These are phyloP conservation scores for Lithobates pipiens DNA, from an alignment of 2,797 vertebrate genomes.

Conservation along the genomic window DNA sequence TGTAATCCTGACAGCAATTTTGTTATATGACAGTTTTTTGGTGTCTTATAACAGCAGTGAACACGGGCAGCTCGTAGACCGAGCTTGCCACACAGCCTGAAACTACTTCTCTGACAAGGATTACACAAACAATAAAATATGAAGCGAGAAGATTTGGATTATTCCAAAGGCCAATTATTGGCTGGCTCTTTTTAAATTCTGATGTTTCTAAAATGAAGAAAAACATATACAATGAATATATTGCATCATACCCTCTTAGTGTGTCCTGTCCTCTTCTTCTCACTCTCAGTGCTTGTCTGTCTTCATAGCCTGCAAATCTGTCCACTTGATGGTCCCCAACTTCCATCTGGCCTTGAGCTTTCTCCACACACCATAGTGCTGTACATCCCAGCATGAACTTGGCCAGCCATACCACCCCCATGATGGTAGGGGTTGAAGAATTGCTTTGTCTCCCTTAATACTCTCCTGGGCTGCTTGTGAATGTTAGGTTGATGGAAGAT, in stretches of 20 bases:
- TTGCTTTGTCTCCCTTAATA: slow-evolving; percentile 24
- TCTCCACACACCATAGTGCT: slow-evolving; percentile 73
- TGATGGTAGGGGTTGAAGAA: slow-evolving; percentile 62
- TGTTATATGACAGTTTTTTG: no score
- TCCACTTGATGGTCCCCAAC: slow-evolving; percentile 78
- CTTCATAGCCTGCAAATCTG: slow-evolving; percentile 79
- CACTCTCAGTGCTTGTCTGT: slow-evolving; percentile 82
- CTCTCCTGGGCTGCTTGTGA: slow-evolving; percentile 54
- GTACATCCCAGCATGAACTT: slow-evolving; percentile 85
- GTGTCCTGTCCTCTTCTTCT: slow-evolving; percentile 89
- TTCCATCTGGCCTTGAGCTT: slow-evolving; percentile 73
- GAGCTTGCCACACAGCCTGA: neutral
- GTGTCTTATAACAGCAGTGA: neutral
- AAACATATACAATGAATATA: neutral
- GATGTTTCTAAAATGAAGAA: neutral
- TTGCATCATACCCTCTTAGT: slow-evolving; percentile 84
- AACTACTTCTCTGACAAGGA: neutral
- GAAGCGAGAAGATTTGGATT: neutral
- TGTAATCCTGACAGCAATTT: no score
- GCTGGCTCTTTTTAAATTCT: neutral
- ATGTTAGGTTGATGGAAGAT: slow-evolving; percentile 43
- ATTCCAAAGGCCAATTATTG: neutral
- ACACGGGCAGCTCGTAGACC: neutral
- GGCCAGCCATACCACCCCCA: slow-evolving; percentile 81
- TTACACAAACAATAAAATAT: neutral